These are phyloP conservation scores for Teleiodes luculella DNA, from an alignment of 2,888 invertebrate species.

Conservation along the genomic window DNA sequence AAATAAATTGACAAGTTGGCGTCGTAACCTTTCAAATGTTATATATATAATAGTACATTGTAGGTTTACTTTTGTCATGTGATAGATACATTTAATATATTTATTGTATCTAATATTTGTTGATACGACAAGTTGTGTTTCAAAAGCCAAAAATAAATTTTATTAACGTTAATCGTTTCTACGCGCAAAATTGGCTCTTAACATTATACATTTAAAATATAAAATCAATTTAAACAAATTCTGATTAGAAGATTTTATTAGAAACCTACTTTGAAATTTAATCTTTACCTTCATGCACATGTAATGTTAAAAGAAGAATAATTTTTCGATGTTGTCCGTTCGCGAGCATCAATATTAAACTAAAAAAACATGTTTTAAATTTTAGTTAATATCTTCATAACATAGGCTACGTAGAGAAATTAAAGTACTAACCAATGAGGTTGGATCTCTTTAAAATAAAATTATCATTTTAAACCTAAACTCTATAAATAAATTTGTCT, in stretches of 20 bases:
- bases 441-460: too few relatives aligned
- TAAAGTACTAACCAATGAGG: too few relatives aligned
- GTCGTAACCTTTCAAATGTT: conserved; percentile 14
- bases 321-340: neutral
- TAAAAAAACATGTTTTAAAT: too few relatives aligned
- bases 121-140: conserved; percentile 6
- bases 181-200: conserved; percentile 1
- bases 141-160: conserved; percentile 1
- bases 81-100: conserved; percentile 10
- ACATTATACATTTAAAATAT: conserved; percentile 8
- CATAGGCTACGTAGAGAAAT: too few relatives aligned
- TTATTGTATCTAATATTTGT: conserved; percentile 6
- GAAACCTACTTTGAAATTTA: neutral
- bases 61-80: conserved; percentile 3
- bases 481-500: too few relatives aligned
- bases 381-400: too few relatives aligned
- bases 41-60: conserved; percentile 9
- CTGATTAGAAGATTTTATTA: neutral
- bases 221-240: conserved; percentile 22
- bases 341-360: neutral
- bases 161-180: conserved; percentile 4
- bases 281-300: neutral
- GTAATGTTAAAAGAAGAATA: neutral
- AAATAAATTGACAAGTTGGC: neutral
- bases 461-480: too few relatives aligned